Base-by-base conservation (phyloP, 2,113 vertebrate species). In the Mustela nigripes region DNA sequence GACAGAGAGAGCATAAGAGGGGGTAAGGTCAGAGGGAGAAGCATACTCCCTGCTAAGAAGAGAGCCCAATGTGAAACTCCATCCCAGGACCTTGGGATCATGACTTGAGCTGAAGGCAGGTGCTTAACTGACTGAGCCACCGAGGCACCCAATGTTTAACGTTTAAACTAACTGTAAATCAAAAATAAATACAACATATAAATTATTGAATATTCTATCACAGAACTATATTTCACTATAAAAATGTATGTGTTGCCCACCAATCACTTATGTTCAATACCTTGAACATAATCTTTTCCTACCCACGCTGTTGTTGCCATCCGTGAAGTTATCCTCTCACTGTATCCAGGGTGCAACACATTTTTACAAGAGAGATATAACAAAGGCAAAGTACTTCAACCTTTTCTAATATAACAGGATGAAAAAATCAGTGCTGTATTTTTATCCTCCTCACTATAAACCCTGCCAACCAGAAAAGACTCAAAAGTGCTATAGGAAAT, bases 321-420 rank as follows among this genome's bases (percentile, higher is more conserved):
- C 76, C 94, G 4, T 19, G 12, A 69, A 63, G 56, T 91, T 81
- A 88, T 50, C 58, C 11, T 92, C n/a, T 92, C 42, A 62, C 1
- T 45, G 36, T 36, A 62, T 74, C 18, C 18, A 94, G 2, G 9
- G 18, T 76, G 7, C 21, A 90, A 63, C 31, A 53, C 4, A 65
- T 33, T 91, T 91, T 82, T 74, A 4, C 48, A 81, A 80, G 26
- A 84, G 67, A 45, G 9, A 11, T 36, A 10, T 58, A 42, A 84
- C 11, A 67, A 76, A 89, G 14, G 45, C 18, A 95, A 97, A 92
- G 8, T 45, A 19, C 0, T 90, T 94, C 2, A 67, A 58, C 5
- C 11, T 7, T 83, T 92, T 78, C 92, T 96, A 80, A 83, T 65
- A 42, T 74, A 45, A 96, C 80, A 65, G 4, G 2, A 82, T 82